Evolutionary conservation across 1,140 invertebrate species (phyloP).

Genomic region (Trichomalopsis sarcophagae): DNA sequence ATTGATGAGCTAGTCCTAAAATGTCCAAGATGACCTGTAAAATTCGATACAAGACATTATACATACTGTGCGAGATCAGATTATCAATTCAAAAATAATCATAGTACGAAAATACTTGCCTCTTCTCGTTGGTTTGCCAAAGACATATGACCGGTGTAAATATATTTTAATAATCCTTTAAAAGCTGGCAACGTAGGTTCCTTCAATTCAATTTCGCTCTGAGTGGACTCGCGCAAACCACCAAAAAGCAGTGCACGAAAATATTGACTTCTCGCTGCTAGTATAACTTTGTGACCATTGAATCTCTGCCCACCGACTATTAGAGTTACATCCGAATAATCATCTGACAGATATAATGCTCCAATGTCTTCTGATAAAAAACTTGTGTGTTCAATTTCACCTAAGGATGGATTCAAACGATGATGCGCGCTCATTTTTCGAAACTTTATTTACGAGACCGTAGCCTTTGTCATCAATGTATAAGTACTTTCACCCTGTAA

Average conservation of each 20-base stretch:
- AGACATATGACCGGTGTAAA: slow-evolving; percentile 94
- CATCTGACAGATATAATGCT: slow-evolving; percentile 87
- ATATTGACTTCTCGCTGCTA: slow-evolving; percentile 96
- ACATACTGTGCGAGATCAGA: not conserved
- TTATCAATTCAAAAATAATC: slow-evolving; percentile 17
- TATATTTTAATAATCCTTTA: slow-evolving; percentile 93
- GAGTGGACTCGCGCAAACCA: slow-evolving; percentile 91
- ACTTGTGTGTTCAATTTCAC: slow-evolving; percentile 65
- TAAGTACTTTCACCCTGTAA: not conserved
- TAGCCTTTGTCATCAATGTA: not conserved
- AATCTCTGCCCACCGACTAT: slow-evolving; percentile 90
- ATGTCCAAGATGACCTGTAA: slow-evolving; percentile 70
- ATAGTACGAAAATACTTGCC: slow-evolving; percentile 55
- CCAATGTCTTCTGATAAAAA: slow-evolving; percentile 86
- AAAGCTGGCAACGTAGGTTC: slow-evolving; percentile 92
- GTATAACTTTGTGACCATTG: slow-evolving; percentile 91
- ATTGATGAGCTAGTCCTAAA: slow-evolving; percentile 90
- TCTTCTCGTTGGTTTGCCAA: slow-evolving; percentile 84
- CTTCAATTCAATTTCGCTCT: slow-evolving; percentile 87
- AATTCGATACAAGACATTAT: slow-evolving; percentile 31
- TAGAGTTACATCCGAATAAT: slow-evolving; percentile 94
- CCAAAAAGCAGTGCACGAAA: slow-evolving; percentile 94
- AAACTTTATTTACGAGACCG: not conserved
- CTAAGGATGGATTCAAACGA: slow-evolving; percentile 63
- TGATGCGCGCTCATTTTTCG: slow-evolving; percentile 66